Evolutionary conservation across 2,888 invertebrate genomes (phyloP), one percentile per base, ranked within the genome.

Genomic region (Subacronicta megacephala): DNA sequence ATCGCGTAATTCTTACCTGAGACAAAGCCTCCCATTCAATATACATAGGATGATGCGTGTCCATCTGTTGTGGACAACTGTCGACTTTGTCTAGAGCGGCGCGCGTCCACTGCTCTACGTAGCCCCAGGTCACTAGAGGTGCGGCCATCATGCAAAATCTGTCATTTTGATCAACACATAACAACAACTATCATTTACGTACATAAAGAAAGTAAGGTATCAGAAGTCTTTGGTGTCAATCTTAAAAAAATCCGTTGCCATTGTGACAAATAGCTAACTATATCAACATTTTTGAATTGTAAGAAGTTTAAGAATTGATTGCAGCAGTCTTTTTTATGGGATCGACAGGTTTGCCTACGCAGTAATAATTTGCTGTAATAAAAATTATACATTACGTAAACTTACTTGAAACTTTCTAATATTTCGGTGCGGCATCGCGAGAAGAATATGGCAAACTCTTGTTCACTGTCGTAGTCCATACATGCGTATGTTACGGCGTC

Each of bases 401-500:
- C 74, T 85, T 37, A 94, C 94, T 90, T 90, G 75, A 97, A 96
- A 69, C 97, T 96, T 77, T 98, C 98, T 17, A 97, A 91, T 62
- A 98, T 95, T 84, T 98, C 98, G 6, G 96, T 96, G 57, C 98
- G 95, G 78, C 96, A 96, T 37, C 98, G 96, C 83, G 96, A 96
- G 85, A 97, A 98, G 89, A 97, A 98, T n/a, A 96, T 93, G 9
- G 96, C 95, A 82, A 98, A 99, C 78, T 99, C 98, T 81, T 98
- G 98, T 81, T 99, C 98, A 45, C 97, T 96, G 85, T 99, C 98
- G 87, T 97, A 98, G 86, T 99, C 98, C 71, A 97, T 91, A 46
- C 96, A 96, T 0, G 97, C 96, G 85, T 97, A 98, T 0, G 95
- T 93, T 0, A 95, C 95, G 15, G 95, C 95, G 61, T 95, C 96